Evolutionary conservation across 1,140 invertebrate genomes (phyloP).

Genomic region (Berghia stephanieae): DNA sequence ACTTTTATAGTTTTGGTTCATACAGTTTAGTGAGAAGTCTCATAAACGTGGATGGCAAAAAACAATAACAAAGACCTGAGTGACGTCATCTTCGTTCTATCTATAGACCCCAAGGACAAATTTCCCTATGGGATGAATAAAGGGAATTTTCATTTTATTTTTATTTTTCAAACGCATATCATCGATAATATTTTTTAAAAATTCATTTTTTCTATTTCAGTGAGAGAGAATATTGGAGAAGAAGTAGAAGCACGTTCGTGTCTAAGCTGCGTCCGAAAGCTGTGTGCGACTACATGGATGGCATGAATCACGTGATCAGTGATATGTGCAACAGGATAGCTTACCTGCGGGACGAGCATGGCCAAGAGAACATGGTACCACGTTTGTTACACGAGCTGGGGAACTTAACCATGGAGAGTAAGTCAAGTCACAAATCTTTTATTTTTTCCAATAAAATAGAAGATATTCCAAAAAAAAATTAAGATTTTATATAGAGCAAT

Average conservation of each 20-base stretch:
- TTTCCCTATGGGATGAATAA: too few relatives aligned
- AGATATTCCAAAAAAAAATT: too few relatives aligned
- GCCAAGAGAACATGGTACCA: slow-evolving; percentile 38
- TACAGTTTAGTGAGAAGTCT: too few relatives aligned
- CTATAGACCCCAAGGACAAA: too few relatives aligned
- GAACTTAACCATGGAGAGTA: slow-evolving; percentile 54
- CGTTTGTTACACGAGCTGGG: slow-evolving; percentile 45
- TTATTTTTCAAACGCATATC: too few relatives aligned
- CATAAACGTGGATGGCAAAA: too few relatives aligned
- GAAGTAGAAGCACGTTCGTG: slow-evolving; percentile 40
- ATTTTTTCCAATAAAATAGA: neutral
- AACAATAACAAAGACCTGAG: too few relatives aligned
- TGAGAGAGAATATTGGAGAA: slow-evolving; percentile 50
- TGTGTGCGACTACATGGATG: slow-evolving; percentile 36
- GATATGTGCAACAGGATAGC: slow-evolving; percentile 41
- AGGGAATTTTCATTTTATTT: too few relatives aligned
- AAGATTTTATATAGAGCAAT: too few relatives aligned
- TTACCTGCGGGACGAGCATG: slow-evolving; percentile 33
- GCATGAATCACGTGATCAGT: slow-evolving; percentile 37
- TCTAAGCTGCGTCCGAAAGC: slow-evolving; percentile 42
- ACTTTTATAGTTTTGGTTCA: too few relatives aligned
- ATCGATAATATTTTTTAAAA: too few relatives aligned
- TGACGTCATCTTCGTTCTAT: too few relatives aligned
- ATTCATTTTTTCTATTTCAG: slow-evolving; percentile 39
- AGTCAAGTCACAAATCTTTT: slow-evolving; percentile 7